Base-by-base conservation (phyloP, 2,888 invertebrate species). In the Polymixis flavicincta region DNA sequence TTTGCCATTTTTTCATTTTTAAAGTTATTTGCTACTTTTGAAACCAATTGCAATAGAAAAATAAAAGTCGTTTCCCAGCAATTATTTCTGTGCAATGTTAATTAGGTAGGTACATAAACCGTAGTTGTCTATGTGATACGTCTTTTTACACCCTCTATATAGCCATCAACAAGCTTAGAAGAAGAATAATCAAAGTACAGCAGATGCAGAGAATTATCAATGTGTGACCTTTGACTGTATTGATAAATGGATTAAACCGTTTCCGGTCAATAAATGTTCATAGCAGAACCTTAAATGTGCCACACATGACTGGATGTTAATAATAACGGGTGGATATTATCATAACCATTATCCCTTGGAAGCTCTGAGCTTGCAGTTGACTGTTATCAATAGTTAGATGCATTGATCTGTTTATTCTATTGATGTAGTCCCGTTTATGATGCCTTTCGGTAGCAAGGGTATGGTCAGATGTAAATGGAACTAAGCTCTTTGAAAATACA, bases 261-360 rank as follows among this genome's bases (percentile, higher is more conserved):
- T 54, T 28, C 9, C 19, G 14, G 11, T 14, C 6, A 32, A n/a
- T 48, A 32, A 52, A 28, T 11, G 57, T 22, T 9, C 22, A 9
- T 42, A 9, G 14, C 11, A 52, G 13, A 61, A 37, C 19, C 11
- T 11, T 13, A 11, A 22, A 59, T 64, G n/a, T 19, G 28, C 28
- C 50, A 17, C 14, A 48, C 11, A 9, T 14, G 19, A 13, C 2
- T 74, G 32, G 19, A 32, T 19, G 7, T 5, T 57, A 80, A 63
- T 66, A 11, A 28, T 37, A n/a, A 14, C 45, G 11, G 48, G 9
- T 63, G 52, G 9, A 37, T 60, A 74, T 80, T 61, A 61, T 17
- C 76, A 64, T 79, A 42, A 82, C 63, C 28, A 13, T 37, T 82
- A 32, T 68, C 28, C n/a, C 0, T 66, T 75, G 14, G 45, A 52